Conservation (phyloP, 2,113 vertebrate species). For the Cisticola juncidis region DNA sequence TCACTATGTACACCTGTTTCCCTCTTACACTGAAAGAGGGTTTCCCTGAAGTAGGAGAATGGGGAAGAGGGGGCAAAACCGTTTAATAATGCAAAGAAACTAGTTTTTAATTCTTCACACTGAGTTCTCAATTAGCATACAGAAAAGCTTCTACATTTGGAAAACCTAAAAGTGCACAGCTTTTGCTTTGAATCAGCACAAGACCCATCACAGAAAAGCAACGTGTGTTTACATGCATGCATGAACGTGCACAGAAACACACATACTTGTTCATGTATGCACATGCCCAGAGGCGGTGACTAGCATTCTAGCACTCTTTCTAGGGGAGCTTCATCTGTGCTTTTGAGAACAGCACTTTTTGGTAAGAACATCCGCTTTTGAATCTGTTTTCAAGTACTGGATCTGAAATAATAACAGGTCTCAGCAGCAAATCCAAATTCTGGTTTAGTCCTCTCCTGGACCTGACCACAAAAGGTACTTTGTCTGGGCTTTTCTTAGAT, state of each 20-base stretch:
- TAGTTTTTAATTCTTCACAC: not conserved
- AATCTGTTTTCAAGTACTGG: not conserved
- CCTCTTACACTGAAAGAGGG: not conserved
- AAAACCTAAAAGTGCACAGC: not conserved
- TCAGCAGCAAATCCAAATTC: not conserved
- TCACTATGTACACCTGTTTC: not conserved
- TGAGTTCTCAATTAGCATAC: not conserved
- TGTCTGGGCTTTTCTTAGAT: not conserved
- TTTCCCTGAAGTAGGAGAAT: not conserved
- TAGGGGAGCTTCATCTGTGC: not conserved
- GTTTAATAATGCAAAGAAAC: not conserved
- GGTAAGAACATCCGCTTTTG: not conserved
- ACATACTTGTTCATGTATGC: not conserved
- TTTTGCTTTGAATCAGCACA: not conserved
- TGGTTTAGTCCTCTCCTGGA: not conserved
- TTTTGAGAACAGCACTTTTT: not conserved
- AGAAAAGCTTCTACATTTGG: not conserved
- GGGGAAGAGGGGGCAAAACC: accelerated
- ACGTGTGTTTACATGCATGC: not conserved
- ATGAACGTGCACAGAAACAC: not conserved
- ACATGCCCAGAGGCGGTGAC: not conserved
- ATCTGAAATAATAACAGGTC: not conserved
- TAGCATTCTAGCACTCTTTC: not conserved
- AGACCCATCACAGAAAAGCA: not conserved
- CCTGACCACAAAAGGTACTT: not conserved